These are phyloP conservation scores for Metellina segmentata DNA, from an alignment of 2,888 invertebrate genomes.

Conservation along the genomic window DNA sequence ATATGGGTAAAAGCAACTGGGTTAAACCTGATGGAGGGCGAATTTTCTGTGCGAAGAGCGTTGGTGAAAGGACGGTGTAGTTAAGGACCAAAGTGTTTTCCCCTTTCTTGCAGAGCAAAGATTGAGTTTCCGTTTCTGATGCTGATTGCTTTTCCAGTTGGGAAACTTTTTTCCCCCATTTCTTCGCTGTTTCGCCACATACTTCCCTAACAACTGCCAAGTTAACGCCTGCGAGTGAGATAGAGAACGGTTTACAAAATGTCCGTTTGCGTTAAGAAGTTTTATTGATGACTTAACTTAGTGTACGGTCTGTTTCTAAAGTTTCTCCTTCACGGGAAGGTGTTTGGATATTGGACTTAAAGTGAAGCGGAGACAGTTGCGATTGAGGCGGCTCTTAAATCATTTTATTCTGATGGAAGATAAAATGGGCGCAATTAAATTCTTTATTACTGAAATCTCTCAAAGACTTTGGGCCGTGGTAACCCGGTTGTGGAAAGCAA, in stretches of 20 bases:
- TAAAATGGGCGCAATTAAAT: no score
- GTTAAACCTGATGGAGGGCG: constrained; percentile 29
- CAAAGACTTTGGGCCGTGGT: no score
- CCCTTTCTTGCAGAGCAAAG: constrained; percentile 20
- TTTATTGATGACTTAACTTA: constrained; percentile 23
- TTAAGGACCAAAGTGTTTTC: constrained; percentile 42
- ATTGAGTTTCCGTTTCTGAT: constrained; percentile 67
- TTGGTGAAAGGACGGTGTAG: constrained; percentile 41
- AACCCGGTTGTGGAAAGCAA: no score
- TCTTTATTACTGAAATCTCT: no score
- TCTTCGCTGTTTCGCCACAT: background rate
- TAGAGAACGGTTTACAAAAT: constrained; percentile 29
- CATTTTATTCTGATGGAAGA: no score
- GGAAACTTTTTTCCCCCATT: constrained; percentile 24
- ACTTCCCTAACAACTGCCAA: constrained; percentile 23
- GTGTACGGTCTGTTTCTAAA: background rate
- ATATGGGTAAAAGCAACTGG: constrained; percentile 10
- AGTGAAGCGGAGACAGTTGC: no score
- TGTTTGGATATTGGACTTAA: no score
- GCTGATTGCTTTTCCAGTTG: constrained; percentile 66
- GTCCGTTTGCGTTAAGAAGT: constrained; percentile 24
- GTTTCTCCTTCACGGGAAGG: no score
- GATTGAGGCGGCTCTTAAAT: no score
- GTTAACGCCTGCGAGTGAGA: constrained; percentile 34
- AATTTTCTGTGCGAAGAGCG: constrained; percentile 30